phyloP scores from a whole-genome alignment of 2,797 vertebrate species.

The Gastrophryne carolinensis region DNA sequence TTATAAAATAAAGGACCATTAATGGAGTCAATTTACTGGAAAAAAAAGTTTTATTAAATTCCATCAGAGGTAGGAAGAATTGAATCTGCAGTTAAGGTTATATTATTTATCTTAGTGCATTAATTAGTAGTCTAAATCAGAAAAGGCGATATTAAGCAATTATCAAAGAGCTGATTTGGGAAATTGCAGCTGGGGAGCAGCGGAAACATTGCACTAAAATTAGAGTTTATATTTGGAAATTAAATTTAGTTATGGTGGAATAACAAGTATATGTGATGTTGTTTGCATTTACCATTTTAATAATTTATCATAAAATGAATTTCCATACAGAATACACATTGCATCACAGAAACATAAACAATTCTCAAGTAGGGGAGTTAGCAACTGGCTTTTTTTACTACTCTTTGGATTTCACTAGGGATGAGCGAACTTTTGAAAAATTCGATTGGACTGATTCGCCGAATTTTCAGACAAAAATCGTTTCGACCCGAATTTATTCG shows the following conservation, averaged over 20 bases:
- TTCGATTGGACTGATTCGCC: too few relatives aligned
- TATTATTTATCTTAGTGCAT: neutral
- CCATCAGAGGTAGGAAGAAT: neutral
- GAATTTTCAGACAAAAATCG: too few relatives aligned
- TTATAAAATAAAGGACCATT: slow-evolving; percentile 40
- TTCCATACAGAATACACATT: neutral
- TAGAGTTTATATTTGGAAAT: neutral
- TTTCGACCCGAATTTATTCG: too few relatives aligned
- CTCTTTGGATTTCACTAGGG: too few relatives aligned
- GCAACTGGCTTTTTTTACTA: too few relatives aligned
- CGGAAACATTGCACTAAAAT: neutral
- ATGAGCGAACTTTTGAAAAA: too few relatives aligned
- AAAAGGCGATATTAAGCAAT: neutral
- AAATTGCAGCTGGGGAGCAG: neutral
- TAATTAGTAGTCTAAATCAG: neutral
- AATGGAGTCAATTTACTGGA: slow-evolving; percentile 31
- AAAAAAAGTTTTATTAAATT: neutral
- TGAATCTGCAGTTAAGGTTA: neutral
- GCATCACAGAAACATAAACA: neutral
- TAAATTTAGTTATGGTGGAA: neutral
- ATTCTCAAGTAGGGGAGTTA: too few relatives aligned
- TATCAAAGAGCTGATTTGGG: neutral
- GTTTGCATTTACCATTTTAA: slow-evolving; percentile 6
- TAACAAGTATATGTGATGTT: slow-evolving; percentile 10
- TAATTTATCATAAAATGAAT: slow-evolving; percentile 32